phyloP scores from a whole-genome alignment of 2,797 vertebrate species.

The Anisognathus igniventris region DNA sequence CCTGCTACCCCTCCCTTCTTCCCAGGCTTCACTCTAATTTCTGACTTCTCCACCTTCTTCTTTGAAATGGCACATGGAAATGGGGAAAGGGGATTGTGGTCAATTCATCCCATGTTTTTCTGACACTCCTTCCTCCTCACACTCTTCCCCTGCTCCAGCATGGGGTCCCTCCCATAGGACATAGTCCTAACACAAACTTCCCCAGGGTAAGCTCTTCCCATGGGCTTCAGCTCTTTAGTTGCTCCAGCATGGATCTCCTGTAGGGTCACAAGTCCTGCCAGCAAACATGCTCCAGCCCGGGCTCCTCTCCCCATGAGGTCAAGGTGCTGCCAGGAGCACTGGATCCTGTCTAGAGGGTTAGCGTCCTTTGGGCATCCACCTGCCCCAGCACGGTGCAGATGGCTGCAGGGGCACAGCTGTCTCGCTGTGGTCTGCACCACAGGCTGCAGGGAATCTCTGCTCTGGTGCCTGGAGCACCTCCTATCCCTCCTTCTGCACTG shows the following conservation, averaged over 20 bases:
- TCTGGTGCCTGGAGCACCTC: rapidly evolving
- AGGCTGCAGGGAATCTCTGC: background rate
- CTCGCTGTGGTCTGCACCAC: background rate
- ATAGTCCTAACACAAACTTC: background rate
- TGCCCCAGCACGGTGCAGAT: rapidly evolving
- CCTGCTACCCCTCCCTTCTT: background rate
- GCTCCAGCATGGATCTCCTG: background rate
- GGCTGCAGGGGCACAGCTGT: background rate
- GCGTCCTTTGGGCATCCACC: background rate
- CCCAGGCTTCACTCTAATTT: background rate
- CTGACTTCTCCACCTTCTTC: background rate
- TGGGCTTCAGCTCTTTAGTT: background rate
- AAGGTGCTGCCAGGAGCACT: background rate
- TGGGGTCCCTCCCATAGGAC: background rate
- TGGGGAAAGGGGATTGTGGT: background rate
- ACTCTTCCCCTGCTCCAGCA: background rate
- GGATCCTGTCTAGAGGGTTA: background rate
- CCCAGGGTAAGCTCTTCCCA: background rate
- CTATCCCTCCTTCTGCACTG: background rate
- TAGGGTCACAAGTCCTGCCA: background rate
- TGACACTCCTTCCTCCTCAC: background rate
- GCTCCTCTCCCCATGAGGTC: background rate
- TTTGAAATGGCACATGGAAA: rapidly evolving
- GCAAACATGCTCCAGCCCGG: background rate
- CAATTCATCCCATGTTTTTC: background rate